phyloP scores from a whole-genome alignment of 2,113 vertebrate species.

The Esox niger region DNA sequence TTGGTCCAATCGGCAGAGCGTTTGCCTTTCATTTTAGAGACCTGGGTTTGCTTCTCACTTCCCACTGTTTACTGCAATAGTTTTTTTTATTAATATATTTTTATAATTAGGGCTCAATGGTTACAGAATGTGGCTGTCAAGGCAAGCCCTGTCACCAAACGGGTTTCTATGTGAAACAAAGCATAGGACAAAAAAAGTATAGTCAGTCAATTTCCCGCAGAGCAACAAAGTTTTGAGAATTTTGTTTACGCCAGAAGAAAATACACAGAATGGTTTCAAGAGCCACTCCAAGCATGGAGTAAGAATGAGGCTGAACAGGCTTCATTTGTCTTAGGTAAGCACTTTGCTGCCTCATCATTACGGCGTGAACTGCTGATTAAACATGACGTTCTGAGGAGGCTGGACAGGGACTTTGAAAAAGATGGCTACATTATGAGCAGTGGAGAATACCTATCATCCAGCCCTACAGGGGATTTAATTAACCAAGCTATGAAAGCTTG shows the following conservation, averaged over 20 bases:
- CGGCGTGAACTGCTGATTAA: constrained; percentile 55
- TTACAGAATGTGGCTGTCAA: constrained; percentile 44
- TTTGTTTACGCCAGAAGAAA: constrained; percentile 46
- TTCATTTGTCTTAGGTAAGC: constrained; percentile 54
- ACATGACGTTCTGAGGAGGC: constrained; percentile 51
- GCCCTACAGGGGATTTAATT: no score
- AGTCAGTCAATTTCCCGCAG: constrained; percentile 42
- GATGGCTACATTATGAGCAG: constrained; percentile 49
- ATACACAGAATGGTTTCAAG: constrained; percentile 19
- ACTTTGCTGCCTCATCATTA: constrained; percentile 42
- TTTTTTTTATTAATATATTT: neutral
- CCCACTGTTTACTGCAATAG: no score
- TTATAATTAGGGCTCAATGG: constrained; percentile 47
- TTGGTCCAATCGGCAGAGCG: no score
- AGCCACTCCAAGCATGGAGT: constrained; percentile 19
- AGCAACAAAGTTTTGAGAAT: constrained; percentile 45
- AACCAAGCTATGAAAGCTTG: no score
- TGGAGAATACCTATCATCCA: constrained; percentile 43
- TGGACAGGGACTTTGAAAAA: constrained; percentile 47
- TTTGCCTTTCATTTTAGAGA: no score
- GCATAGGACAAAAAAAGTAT: constrained; percentile 43
- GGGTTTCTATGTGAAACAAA: constrained; percentile 45
- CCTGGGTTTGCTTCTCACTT: no score
- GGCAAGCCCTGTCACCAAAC: constrained; percentile 48
- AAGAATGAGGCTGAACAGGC: constrained; percentile 37